Evolutionary conservation across 1,140 invertebrate genomes (phyloP), one percentile per base, ranked within the genome.

Genomic region (Argopecten irradians): DNA sequence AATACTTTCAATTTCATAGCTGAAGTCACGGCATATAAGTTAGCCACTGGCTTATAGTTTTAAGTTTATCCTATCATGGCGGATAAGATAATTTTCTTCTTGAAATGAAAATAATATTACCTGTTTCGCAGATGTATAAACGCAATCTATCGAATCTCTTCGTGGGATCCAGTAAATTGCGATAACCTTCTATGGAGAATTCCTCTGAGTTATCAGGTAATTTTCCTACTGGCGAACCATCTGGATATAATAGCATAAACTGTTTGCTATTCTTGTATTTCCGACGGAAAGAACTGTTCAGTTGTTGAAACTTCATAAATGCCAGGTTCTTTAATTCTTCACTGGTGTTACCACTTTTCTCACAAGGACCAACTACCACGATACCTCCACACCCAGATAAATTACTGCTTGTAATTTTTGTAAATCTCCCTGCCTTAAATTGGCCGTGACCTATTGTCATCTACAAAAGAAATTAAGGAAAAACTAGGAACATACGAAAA

Each of bases 241-340:
- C 84, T 28, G 84, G 84, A 85, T 85, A 85, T 28, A 85, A 33
- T n/a, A 85, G 36, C 34, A 35, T 28, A 19, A 85, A 85, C 36
- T 85, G 33, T 28, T 85, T 85, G 34, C 36, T 33, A n/a, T 28
- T 34, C 19, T 34, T 85, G 36, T 35, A 85, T 39, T 35, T 34
- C 84, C 36, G 84, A 28, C 36, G 34, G 84, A 85, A 85, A 34
- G 28, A 35, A 35, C 84, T 34, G 36, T 85, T 85, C 36, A 35
- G 84, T 39, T 85, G 84, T 28, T 36, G 36, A 85, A 85, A 85
- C 84, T 85, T 85, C 36, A 35, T 36, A 85, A 35, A 85, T 39
- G 84, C 84, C n/a, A n/a, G 33, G 28, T 34, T 36, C 36, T 39
- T 34, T 35, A 85, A 35, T 35, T 85, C 84, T 28, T 85, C 36